phyloP scores from a whole-genome alignment of 2,888 invertebrate genomes.

The Dynastes tityus region DNA sequence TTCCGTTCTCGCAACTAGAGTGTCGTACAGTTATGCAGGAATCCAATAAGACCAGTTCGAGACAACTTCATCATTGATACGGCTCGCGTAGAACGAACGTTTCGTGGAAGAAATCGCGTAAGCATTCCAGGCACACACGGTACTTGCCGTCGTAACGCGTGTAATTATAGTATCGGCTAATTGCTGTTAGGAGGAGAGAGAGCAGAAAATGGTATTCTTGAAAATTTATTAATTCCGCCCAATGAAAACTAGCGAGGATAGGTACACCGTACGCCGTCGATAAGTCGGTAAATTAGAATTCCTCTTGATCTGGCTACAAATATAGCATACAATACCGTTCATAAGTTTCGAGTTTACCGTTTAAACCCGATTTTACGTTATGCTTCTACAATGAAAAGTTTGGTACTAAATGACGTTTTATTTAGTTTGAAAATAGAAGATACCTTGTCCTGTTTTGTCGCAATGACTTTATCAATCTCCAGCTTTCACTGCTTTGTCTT shows the following conservation, averaged over 20 bases:
- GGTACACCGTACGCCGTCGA: background rate
- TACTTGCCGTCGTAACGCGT: conserved; percentile 19
- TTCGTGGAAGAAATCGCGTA: conserved; percentile 2
- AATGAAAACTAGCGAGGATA: conserved; percentile 9
- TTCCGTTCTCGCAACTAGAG: background rate
- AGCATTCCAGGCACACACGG: conserved; percentile 22
- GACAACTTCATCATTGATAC: conserved; percentile 22
- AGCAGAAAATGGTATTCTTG: conserved; percentile 39
- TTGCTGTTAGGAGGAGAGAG: conserved; percentile 26
- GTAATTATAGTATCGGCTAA: conserved; percentile 42
- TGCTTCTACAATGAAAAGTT: too few relatives aligned
- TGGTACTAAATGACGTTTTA: too few relatives aligned
- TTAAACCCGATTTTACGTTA: too few relatives aligned
- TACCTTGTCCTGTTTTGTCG: too few relatives aligned
- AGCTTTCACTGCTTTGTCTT: too few relatives aligned
- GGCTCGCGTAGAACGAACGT: conserved; percentile 23
- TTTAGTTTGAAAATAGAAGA: too few relatives aligned
- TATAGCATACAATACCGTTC: too few relatives aligned
- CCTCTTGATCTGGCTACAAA: conserved; percentile 6
- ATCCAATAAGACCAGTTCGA: conserved; percentile 32
- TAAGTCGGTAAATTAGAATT: conserved; percentile 34
- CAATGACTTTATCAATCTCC: too few relatives aligned
- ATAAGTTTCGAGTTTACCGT: too few relatives aligned
- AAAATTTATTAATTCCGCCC: conserved; percentile 45
- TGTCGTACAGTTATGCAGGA: conserved; percentile 22